A percentile compares a stretch with the other conserved stretches of the same genome.
These are phyloP conservation scores for Mystacornis crossleyi DNA, from an alignment of 2,113 vertebrate species.

Conservation along the genomic window DNA sequence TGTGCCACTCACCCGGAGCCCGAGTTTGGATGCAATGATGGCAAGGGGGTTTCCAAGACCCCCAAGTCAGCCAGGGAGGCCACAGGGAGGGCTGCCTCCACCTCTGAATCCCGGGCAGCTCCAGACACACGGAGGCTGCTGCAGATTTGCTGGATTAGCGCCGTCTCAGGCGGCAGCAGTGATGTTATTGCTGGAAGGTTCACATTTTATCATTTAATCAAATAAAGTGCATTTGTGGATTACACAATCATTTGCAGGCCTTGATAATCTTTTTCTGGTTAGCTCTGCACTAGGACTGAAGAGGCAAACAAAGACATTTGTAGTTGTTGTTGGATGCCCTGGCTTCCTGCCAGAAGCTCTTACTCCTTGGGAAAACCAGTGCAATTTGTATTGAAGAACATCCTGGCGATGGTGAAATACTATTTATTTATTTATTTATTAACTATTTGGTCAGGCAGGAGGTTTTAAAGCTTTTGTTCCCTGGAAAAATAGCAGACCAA, in stretches of 20 bases:
- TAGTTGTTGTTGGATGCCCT: constrained; percentile 39
- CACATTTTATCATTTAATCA: constrained; percentile 67
- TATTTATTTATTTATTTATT: not conserved
- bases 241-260: constrained; percentile 42
- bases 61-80: not conserved
- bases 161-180: not conserved
- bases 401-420: not conserved
- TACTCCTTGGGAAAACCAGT: constrained; percentile 6
- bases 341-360: constrained; percentile 48
- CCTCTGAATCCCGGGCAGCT: rapidly evolving
- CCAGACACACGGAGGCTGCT: rapidly evolving
- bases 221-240: constrained; percentile 65
- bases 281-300: constrained; percentile 31
- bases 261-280: constrained; percentile 65
- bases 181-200: constrained; percentile 8
- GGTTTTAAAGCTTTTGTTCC: not conserved
- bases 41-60: not conserved
- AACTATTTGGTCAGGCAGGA: not conserved
- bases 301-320: constrained; percentile 66
- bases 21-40: rapidly evolving
- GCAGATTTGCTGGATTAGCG: not conserved
- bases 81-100: rapidly evolving
- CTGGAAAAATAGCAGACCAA: not conserved
- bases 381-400: constrained; percentile 34
- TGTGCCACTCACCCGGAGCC: not conserved